Conservation (phyloP, 2,797 vertebrate genomes). For the Phoebastria nigripes region DNA sequence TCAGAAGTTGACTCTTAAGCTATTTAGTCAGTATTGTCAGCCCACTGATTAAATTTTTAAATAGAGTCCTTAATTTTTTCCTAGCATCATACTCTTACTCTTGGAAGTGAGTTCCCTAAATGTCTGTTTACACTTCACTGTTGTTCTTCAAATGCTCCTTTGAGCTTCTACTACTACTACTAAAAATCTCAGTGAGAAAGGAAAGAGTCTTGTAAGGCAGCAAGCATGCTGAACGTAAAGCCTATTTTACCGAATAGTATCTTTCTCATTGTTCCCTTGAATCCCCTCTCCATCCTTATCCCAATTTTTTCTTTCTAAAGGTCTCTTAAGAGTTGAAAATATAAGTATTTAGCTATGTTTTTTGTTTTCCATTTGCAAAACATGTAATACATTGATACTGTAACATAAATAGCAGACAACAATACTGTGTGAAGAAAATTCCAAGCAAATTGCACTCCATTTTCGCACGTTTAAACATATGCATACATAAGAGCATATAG, state of each 20-base stretch:
- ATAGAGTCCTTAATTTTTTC: neutral
- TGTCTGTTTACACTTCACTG: neutral
- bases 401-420: neutral
- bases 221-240: neutral
- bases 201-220: neutral
- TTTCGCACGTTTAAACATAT: neutral
- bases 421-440: neutral
- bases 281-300: neutral
- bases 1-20: neutral
- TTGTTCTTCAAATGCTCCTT: neutral
- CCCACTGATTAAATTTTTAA: neutral
- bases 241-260: neutral
- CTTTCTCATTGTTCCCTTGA: neutral
- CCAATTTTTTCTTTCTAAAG: neutral
- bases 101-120: neutral
- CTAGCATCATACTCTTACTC: neutral
- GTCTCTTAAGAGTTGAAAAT: neutral
- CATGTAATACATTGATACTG: neutral
- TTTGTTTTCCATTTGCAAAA: neutral
- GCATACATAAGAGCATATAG: accelerated
- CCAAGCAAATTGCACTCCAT: neutral
- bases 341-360: neutral
- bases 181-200: neutral
- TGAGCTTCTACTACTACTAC: neutral
- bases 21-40: neutral